Evolutionary conservation across 53 echinoderm and acorn worm genomes (phyloP), one percentile per base, ranked within the genome.

Genomic region (Astropecten irregularis): DNA sequence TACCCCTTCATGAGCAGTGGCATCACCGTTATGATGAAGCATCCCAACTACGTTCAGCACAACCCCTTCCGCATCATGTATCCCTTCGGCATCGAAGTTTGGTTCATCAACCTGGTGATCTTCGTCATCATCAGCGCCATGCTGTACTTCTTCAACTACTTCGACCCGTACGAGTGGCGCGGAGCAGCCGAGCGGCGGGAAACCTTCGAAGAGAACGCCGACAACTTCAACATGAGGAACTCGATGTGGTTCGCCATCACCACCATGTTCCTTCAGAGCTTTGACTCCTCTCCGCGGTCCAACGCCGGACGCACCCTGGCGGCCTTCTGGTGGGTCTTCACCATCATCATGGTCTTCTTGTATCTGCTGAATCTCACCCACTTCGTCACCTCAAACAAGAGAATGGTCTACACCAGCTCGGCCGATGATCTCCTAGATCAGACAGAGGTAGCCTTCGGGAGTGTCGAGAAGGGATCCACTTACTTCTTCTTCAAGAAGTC

Each of bases 271-370:
- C 56, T 99, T 77, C 99, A 99, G 81, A 92, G 99, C 68, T 99
- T 92, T 69, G 94, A 99, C 55, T 71, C 86, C 26, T 90, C 92
- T 0, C 99, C 99, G 0, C 87, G 92, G 49, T 99, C 99, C 55
- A 99, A 92, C 35, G 99, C 99, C 6, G 92, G 94, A 0, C 92
- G 99, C 5, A 84, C 86, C 22, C 81, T 99, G 23, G 92, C 91
- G 9, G 90, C 92, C 33, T 99, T 99, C 89, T 99, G 99, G 99
- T 99, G 94, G 92, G 84, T 99, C 47, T 99, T 99, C 42, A 85
- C 87, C 85, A 69, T 99, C 20, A 86, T 99, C 69, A 99, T 99
- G 92, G 90, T 95, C 11, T 99, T 99, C 90, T 79, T 92, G 13
- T 99, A 95, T 54, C 82, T 99, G 52, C 88, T 92, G 38, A 99